A percentile compares a stretch with the other conserved stretches of the same genome.
Conservation (phyloP, 1,140 invertebrate species). For the Papilio polytes region DNA sequence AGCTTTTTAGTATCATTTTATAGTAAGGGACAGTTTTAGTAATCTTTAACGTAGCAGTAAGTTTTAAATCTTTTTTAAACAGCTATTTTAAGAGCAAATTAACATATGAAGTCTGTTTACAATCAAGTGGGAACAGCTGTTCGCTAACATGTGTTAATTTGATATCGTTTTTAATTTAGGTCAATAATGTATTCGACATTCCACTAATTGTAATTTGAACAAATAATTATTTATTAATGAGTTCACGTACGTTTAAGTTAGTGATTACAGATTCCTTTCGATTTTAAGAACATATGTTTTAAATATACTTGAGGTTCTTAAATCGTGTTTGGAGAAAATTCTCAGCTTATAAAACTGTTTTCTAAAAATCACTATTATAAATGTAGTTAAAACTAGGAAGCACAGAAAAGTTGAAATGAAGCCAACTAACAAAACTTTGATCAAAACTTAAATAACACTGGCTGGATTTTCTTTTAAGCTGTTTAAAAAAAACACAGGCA, state of each 20-base stretch:
- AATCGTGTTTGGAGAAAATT: background rate
- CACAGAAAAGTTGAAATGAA: background rate
- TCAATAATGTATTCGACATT: conserved; percentile 29
- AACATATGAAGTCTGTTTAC: conserved; percentile 14
- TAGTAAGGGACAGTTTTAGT: too few species aligned
- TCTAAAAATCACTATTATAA: background rate
- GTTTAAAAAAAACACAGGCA: background rate
- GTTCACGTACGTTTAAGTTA: background rate
- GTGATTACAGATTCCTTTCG: background rate
- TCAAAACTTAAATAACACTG: conserved; percentile 13
- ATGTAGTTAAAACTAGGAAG: background rate
- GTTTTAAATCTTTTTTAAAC: too few species aligned
- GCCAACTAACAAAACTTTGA: background rate
- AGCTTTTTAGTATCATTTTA: too few species aligned
- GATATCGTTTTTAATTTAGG: conserved; percentile 36
- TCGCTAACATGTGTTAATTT: conserved; percentile 34
- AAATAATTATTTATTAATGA: conserved; percentile 17
- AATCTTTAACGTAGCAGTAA: too few species aligned
- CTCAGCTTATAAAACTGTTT: background rate
- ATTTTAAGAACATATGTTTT: too few species aligned
- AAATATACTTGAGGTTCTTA: background rate
- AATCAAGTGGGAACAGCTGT: conserved; percentile 29
- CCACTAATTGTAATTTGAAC: conserved; percentile 22
- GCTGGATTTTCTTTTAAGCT: background rate
- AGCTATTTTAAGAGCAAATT: too few species aligned